Evolutionary conservation across 2,797 vertebrate genomes (phyloP).

Genomic region (Delichon dasypus): DNA sequence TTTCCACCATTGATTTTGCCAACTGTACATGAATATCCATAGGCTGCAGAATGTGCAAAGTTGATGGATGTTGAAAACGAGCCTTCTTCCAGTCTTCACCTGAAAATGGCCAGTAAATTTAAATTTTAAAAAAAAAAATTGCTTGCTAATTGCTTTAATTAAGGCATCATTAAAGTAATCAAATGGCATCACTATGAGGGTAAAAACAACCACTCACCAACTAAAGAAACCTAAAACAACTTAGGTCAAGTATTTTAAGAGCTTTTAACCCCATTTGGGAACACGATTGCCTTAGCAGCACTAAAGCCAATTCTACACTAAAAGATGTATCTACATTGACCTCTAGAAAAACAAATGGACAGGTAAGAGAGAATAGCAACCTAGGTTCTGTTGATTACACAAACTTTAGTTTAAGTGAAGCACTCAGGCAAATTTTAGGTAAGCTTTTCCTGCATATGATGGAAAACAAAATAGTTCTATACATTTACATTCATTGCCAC

Average conservation of each 20-base stretch:
- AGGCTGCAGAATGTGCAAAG: slow-evolving; percentile 88
- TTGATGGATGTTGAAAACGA: slow-evolving; percentile 82
- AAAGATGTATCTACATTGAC: not conserved
- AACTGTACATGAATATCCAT: slow-evolving; percentile 90
- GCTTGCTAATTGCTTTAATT: not conserved
- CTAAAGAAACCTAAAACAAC: not conserved
- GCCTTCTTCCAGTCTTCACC: slow-evolving; percentile 89
- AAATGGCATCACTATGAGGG: not conserved
- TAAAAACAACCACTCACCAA: not conserved
- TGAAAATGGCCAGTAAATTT: slow-evolving; percentile 46
- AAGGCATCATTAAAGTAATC: not conserved
- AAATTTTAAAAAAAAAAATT: not conserved
- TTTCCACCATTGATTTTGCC: slow-evolving; percentile 94
- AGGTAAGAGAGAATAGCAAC: not conserved
- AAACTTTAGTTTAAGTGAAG: not conserved
- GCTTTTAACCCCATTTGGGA: not conserved
- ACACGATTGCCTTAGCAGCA: not conserved
- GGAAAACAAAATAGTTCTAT: not conserved
- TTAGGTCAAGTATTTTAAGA: not conserved
- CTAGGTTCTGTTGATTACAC: not conserved
- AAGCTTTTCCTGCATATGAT: not conserved
- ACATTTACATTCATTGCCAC: not conserved
- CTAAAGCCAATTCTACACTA: not conserved
- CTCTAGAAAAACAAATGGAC: not conserved
- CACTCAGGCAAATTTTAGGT: not conserved